Evolutionary conservation across 2,113 vertebrate species (phyloP), one percentile per base, ranked within the genome.

Genomic region (Cairina moschata): DNA sequence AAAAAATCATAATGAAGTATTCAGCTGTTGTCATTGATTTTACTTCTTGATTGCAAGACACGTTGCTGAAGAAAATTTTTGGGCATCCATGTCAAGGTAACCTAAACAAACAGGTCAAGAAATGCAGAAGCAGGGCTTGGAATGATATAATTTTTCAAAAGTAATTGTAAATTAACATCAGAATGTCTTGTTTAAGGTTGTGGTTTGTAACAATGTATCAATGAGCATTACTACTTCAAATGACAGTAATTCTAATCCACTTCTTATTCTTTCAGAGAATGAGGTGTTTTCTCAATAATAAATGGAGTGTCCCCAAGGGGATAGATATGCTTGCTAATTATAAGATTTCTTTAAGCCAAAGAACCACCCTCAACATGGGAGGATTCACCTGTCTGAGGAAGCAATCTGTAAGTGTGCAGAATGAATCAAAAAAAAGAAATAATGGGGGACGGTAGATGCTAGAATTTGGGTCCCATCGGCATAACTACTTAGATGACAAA

Each of bases 161-260:
- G 78, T 68, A 69, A 58, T 46, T 60, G 83, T 72, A 62, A 79
- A 21, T 36, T 46, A 31, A 65, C 38, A 50, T 54, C 26, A 54
- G 36, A 63, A 13, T 34, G 13, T 22, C 20, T 87, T 94, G 14
- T 87, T 93, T 78, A 67, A 76, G 36, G 29, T 59, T 84, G 55
- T 4, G 2, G 21, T 82, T 84, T 55, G 9, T 56, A 93, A 65
- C 25, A 82, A 68, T 56, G 10, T 76, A 38, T 78, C 13, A 8
- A 14, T 89, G 54, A 89, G 14, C 7, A 42, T 72, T 88, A 56
- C 42, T 91, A 88, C 65, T 72, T 90, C 71, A 91, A 85, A 95
- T 62, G 66, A 93, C 23, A 40, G 18, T 85, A 48, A 20, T 74
- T 85, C 34, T 71, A 93, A 89, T 55, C 23, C 86, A 86, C 8